Conservation (phyloP, 2,888 invertebrate genomes). For the Gryllus longicercus region DNA sequence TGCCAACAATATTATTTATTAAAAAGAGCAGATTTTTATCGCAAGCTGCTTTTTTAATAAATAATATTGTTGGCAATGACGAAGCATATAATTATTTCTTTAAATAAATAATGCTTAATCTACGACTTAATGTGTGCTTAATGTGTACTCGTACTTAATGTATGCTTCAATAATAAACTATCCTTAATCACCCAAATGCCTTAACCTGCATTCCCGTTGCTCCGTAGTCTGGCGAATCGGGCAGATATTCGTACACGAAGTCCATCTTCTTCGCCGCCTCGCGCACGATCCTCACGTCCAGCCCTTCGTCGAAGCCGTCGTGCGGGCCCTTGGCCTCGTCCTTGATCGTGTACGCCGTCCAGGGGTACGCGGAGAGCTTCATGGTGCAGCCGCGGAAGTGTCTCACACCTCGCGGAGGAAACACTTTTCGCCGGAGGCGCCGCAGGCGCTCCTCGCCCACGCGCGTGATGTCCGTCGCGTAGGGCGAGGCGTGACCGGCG, state of each 20-base stretch:
- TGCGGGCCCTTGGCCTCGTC: not conserved
- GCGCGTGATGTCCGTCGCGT: not conserved
- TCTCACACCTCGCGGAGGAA: not conserved
- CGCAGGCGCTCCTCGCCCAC: not conserved
- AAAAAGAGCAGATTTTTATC: too few relatives aligned
- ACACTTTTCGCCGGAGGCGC: not conserved
- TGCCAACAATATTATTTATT: too few relatives aligned
- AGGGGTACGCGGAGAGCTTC: not conserved
- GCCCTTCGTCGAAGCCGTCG: not conserved
- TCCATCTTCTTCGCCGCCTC: not conserved
- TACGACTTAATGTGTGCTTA: too few relatives aligned
- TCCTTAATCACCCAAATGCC: rapidly evolving
- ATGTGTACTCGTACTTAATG: too few relatives aligned
- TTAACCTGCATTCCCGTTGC: not conserved
- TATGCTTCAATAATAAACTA: too few relatives aligned
- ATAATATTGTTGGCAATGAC: too few relatives aligned
- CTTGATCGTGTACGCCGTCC: not conserved
- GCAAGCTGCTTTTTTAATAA: too few relatives aligned
- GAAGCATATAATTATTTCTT: too few relatives aligned
- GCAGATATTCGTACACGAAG: not conserved
- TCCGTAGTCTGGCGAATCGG: not conserved
- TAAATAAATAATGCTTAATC: too few relatives aligned
- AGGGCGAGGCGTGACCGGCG: not conserved
- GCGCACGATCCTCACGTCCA: not conserved
- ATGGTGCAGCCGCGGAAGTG: not conserved